Conservation (phyloP, 2,113 vertebrate species). For the Ia io region DNA sequence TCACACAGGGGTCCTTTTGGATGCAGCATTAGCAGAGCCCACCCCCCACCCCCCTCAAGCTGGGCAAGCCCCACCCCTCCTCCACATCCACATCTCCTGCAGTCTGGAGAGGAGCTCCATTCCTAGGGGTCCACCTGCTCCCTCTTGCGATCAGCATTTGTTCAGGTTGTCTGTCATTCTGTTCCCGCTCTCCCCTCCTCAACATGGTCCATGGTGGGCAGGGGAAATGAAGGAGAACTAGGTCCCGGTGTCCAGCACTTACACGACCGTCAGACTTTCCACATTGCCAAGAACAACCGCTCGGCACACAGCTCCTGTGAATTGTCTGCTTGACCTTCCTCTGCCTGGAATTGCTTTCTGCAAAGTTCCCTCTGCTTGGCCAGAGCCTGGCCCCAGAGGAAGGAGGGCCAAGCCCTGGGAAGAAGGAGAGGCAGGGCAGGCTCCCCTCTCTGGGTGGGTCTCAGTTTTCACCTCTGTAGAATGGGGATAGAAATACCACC, state of each 20-base stretch:
- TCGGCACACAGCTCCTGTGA: not conserved
- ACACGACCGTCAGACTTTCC: not conserved
- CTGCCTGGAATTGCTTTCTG: not conserved
- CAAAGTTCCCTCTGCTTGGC: not conserved
- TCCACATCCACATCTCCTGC: not conserved
- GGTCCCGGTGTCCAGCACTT: not conserved
- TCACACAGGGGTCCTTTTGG: fast-evolving
- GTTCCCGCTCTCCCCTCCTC: not conserved
- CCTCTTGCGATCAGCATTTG: not conserved
- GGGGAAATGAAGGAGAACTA: too few species aligned
- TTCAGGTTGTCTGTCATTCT: not conserved
- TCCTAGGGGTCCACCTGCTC: too few species aligned
- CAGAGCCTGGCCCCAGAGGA: not conserved
- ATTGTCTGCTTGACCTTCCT: not conserved
- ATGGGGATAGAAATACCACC: not conserved
- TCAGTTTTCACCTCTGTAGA: not conserved
- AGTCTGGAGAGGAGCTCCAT: not conserved
- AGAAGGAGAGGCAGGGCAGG: not conserved
- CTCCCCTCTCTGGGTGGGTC: not conserved
- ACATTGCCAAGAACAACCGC: not conserved
- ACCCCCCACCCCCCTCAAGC: not conserved
- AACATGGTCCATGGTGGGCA: not conserved
- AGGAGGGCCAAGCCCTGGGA: not conserved
- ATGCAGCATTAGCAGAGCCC: not conserved
- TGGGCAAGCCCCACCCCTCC: fast-evolving